phyloP scores from a whole-genome alignment of 2,797 vertebrate species.

The Hirundo rustica region DNA sequence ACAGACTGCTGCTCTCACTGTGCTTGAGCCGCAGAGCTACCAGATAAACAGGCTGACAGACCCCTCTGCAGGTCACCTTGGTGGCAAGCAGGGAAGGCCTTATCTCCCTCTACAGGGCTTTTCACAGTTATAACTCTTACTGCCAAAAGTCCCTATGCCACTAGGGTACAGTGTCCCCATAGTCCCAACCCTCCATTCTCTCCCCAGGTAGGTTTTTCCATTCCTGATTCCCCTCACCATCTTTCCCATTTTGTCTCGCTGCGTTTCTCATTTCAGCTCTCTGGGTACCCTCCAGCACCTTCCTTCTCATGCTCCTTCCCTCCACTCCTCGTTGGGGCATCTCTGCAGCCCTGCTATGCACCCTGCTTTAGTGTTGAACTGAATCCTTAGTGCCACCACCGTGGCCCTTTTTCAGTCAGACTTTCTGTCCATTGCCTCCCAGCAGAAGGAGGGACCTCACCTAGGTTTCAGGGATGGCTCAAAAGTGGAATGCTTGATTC shows the following conservation, averaged over 20 bases:
- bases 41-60: not conserved
- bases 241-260: not conserved
- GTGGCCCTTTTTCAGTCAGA: not conserved
- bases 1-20: not conserved
- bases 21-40: not conserved
- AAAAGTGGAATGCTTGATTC: not conserved
- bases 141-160: not conserved
- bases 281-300: not conserved
- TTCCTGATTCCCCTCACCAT: not conserved
- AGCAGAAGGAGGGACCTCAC: not conserved
- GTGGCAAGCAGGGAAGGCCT: not conserved
- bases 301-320: not conserved
- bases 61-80: not conserved
- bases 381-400: not conserved
- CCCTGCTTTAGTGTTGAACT: fast-evolving
- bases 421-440: not conserved
- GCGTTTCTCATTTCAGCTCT: not conserved
- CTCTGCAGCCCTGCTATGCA: not conserved
- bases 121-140: not conserved
- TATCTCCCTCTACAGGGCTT: not conserved
- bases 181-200: fast-evolving
- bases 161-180: fast-evolving
- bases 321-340: fast-evolving
- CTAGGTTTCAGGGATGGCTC: not conserved
- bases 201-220: not conserved